Evolutionary conservation across 1,140 invertebrate genomes (phyloP), one percentile per base, ranked within the genome.

Genomic region (Mylabris phalerata): DNA sequence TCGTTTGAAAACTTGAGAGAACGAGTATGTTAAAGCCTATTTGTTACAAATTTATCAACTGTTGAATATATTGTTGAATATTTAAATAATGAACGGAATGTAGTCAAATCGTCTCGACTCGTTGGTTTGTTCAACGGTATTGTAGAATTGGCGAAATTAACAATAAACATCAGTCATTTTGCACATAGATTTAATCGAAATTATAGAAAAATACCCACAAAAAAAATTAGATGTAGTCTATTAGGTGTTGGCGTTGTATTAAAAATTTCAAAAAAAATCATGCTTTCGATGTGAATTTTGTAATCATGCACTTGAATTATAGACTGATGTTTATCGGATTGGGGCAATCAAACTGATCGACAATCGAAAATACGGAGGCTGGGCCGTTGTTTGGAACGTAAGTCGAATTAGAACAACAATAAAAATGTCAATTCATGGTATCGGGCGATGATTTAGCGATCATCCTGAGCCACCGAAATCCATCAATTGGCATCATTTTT

Each of bases 391-490:
- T 61, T 64, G 58, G 58, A 67, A 59, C 47, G 13, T 45, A 54
- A 39, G 3, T 50, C 19, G 38, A 32, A 43, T 39, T 60, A 41
- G 19, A 19, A 1, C 50, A 19, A 38, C n/a, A 44, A 49, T 41
- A 40, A 52, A 45, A 45, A 63, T 65, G 59, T 64, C 64, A 61
- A 48, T 66, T 62, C 54, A 63, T 66, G 65, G 61, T 62, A 59
- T 65, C 67, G 68, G 68, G 62, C 57, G 67, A 70, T 65, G 64
- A 63, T 55, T 10, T 59, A 26, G 25, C 41, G 3, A 24, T 66
- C 66, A 66, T 71, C 67, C 61, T 69, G 69, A 72, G 68, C 70
- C 70, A 68, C 68, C 69, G 67, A 67, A 55, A 43, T 55, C 59
- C 58, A 64, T 62, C 38, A 62, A 61, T 32, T 51, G 61, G 62